These are phyloP conservation scores for Xyliphius kryptos DNA, from an alignment of 2,113 vertebrate species.

Conservation along the genomic window DNA sequence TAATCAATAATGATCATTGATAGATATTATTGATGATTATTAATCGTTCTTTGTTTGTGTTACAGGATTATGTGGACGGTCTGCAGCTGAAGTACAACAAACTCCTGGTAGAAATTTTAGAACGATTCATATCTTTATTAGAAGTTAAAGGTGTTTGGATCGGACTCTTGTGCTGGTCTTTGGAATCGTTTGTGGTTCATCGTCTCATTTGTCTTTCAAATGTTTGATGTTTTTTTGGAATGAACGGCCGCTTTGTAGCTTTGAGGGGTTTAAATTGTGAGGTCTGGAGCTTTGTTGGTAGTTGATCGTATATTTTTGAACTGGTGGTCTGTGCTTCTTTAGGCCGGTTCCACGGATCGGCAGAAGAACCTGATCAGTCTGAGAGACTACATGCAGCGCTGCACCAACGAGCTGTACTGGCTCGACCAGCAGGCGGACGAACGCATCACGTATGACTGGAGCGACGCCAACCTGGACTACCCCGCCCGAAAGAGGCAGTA, in stretches of 20 bases:
- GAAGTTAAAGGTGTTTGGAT: neutral
- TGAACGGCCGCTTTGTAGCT: too few relatives aligned
- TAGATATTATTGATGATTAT: too few relatives aligned
- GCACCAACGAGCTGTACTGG: slow-evolving; percentile 98
- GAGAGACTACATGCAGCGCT: slow-evolving; percentile 95
- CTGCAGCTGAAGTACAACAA: slow-evolving; percentile 83
- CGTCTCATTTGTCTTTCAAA: too few relatives aligned
- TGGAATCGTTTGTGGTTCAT: too few relatives aligned
- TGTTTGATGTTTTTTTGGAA: too few relatives aligned
- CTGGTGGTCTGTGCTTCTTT: slow-evolving; percentile 21
- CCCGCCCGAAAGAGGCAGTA: slow-evolving; percentile 88
- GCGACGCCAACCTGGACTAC: slow-evolving; percentile 87
- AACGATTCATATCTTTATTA: neutral
- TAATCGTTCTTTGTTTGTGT: slow-evolving; percentile 18
- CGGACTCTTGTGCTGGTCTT: too few relatives aligned
- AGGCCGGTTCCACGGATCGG: slow-evolving; percentile 65
- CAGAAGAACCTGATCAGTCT: slow-evolving; percentile 83
- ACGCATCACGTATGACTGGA: slow-evolving; percentile 88
- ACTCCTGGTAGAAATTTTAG: slow-evolving; percentile 78
- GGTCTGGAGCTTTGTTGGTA: too few relatives aligned
- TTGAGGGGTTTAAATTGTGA: too few relatives aligned
- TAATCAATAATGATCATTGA: too few relatives aligned
- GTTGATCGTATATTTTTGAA: neutral
- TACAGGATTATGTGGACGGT: slow-evolving; percentile 66
- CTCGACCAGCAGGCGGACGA: slow-evolving; percentile 93